Base-by-base conservation (phyloP, 2,113 vertebrate genomes). In the Macquaria ambigua region DNA sequence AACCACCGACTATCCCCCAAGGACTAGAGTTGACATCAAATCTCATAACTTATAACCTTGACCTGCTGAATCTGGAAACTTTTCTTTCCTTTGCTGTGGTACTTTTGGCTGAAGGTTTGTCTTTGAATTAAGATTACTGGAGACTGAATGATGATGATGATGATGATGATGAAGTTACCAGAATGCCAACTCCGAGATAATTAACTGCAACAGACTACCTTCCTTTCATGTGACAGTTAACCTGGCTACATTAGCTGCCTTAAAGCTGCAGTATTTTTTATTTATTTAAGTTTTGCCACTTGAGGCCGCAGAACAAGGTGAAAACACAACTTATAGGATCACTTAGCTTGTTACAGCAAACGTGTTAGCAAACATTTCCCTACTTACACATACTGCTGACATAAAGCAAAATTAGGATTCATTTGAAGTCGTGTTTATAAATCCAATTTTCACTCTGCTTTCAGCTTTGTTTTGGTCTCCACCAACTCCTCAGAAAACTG, bases 11-110 rank as follows among this genome's bases (percentile, higher is more conserved):
- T n/a, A 56, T 64, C 72, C 59, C 34, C 69, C 18, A 7, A 39
- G 75, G 78, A 84, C 25, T 28, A 6, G 12, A 28, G 63, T 18
- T 77, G 73, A 82, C 77, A 52, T 67, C 74, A 63, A 68, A 79
- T 70, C 71, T 62, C 12, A n/a, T 37, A 39, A 61, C 39, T 55
- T 79, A 48, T 31, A 67, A 90, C 68, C 46, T 3, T 39, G 56
- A 70, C 10, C 50, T 52, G 50, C 43, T 43, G 12, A 59, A 50
- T 25, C 21, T 64, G 25, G 25, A 80, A 84, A 84, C 79, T 72
- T 84, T 72, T 62, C 6, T 23, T 55, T 71, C 8, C 48, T 41
- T 88, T 72, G 31, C 16, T 77, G 1, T 31, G 23, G 4, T 66
- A 52, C 59, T 62, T 86, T 52, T 48, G 11, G 63, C 34, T 74